Evolutionary conservation across 2,888 invertebrate species (phyloP), one percentile per base, ranked within the genome.

Genomic region (Drosophila paramelanica): DNA sequence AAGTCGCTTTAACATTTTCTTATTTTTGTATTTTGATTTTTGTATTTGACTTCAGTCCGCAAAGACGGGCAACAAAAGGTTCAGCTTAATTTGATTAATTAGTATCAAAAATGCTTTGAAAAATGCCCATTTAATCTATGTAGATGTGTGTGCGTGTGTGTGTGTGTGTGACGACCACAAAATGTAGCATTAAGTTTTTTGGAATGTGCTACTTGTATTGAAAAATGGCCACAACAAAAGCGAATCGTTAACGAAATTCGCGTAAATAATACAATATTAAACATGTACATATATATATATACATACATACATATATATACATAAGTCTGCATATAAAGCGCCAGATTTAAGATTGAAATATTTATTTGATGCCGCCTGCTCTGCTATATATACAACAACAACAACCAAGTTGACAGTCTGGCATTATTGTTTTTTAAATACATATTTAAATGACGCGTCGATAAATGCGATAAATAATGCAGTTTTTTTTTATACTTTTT

Each of bases 201-300:
- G 89, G 88, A 84, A 84, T 87, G 85, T 78, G 88, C 88, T 89
- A 83, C 83, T 83, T 73, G 89, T 83, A 66, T 83, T 82, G 87
- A 82, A 82, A 86, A 82, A 88, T 83, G 84, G 70, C 53, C 73
- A 58, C 57, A 58, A 77, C 79, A 71, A 77, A 65, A 49, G 60
- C 36, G 49, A 69, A 53, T 68, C 61, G 47, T 50, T 64, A 59
- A 66, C 50, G 50, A 82, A 72, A 82, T 51, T 58, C 58, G 58
- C 58, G 57, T 62, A 64, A 80, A 58, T 64, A 76, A 79, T 68
- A 60, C 58, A 49, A 75, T 38, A 53, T 42, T 36, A 36, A 36
- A 31, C 10, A 31, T 31, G 31, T 31, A 13, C 17, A 61, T 47
- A 39, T 41, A 59, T 52, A 33, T 14, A 45, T 50, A 14, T 42